Base-by-base conservation (phyloP, 2,113 vertebrate genomes). In the Thinocorus orbignyianus region DNA sequence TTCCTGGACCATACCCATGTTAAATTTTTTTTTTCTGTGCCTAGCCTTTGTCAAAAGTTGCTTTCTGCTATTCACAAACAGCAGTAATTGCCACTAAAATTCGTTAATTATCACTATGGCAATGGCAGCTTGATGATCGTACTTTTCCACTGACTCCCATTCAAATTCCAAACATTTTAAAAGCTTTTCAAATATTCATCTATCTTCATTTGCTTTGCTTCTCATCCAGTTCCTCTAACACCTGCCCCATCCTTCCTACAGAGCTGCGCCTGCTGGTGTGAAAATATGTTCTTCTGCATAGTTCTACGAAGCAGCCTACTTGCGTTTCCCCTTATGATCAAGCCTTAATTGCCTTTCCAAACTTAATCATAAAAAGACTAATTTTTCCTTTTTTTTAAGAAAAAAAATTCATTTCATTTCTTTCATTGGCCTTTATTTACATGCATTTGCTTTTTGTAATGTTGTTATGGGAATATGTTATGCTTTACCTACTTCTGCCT, bases 121-220 rank as follows among this genome's bases (percentile, higher is more conserved):
- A 70, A 66, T 79, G 55, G 51, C 62, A 94, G 51, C n/a, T 25
- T 52, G 33, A 64, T 90, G 20, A 35, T 83, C 0, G 2, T 81
- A 78, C 68, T 70, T 93, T 90, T 96, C 51, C 51, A 35, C n/a
- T 69, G 54, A 79, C 30, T 93, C 23, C 54, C 19, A 68, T 96
- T 93, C 64, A 86, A 81, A 93, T 88, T 93, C 51, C 76, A 93
- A 70, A 78, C 64, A 92, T 94, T 94, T 90, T 80, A 69, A 90
- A 96, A 83, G 49, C 64, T 95, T 95, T 96, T 96, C 82, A 96
- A 81, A 68, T 30, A 62, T 86, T 94, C 64, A 83, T 86, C 60
- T 94, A 19, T 95, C 85, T 96, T 96, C 55, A 93, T 88, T 95
- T 94, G 39, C 54, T 88, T 90, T 93, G 41, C 84, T 94, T 91